A percentile compares a stretch with the other conserved stretches of the same genome.
Conservation (phyloP, 2,113 vertebrate genomes). For the Sylvia atricapilla region DNA sequence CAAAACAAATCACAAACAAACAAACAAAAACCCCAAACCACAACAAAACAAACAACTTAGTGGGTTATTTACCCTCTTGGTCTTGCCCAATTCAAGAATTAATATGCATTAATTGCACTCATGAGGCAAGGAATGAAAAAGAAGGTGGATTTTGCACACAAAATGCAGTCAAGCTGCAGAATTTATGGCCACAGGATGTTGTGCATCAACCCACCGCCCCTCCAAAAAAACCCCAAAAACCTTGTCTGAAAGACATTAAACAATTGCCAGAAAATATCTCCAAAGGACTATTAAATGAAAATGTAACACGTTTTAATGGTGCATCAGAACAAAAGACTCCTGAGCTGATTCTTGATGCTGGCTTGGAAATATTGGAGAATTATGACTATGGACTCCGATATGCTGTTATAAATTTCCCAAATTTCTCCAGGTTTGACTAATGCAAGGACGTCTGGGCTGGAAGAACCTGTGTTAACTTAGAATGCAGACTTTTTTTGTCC, state of each 20-base stretch:
- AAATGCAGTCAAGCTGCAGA: not conserved
- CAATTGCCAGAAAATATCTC: not conserved
- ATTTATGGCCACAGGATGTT: not conserved
- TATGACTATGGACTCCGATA: not conserved
- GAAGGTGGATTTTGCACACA: not conserved
- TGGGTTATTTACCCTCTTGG: not conserved
- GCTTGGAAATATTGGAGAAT: not conserved
- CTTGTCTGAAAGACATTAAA: not conserved
- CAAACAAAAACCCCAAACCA: too few species aligned
- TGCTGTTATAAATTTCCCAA: not conserved
- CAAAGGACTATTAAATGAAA: not conserved
- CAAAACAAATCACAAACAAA: too few species aligned
- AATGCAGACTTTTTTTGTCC: not conserved
- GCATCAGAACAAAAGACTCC: not conserved
- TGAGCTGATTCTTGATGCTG: not conserved
- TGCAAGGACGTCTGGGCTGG: not conserved
- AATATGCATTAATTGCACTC: not conserved
- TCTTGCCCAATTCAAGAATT: not conserved
- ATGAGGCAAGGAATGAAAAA: not conserved
- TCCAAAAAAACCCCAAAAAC: not conserved
- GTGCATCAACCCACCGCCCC: accelerated
- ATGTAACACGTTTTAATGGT: not conserved
- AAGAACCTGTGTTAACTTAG: not conserved
- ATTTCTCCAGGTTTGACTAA: accelerated
- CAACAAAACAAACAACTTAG: too few species aligned